Percentiles rank a stretch among this genome's conserved stretches.
Evolutionary conservation across 1,140 invertebrate genomes (phyloP).

Genomic region (Andrena cerasifolii): DNA sequence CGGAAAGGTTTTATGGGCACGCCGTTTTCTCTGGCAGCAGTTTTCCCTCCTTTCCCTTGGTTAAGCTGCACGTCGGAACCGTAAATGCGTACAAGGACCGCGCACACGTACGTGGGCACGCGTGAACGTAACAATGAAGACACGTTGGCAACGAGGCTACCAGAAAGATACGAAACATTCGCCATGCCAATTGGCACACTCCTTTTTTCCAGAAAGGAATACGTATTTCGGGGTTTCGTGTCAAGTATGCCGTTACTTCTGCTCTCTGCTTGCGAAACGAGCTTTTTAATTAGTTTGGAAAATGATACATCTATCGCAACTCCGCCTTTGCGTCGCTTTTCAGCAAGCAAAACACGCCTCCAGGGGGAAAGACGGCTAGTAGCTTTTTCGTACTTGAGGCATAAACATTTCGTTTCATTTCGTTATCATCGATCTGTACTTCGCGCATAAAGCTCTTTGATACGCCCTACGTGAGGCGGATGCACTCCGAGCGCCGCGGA

Average conservation of each 20-base stretch:
- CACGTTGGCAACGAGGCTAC: not conserved
- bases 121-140: not conserved
- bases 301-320: constrained; percentile 21
- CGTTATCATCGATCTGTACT: constrained; percentile 56
- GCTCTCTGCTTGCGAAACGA: not conserved
- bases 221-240: not conserved
- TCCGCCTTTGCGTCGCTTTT: constrained; percentile 30
- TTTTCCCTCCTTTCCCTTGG: constrained; percentile 13
- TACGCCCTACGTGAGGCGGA: constrained; percentile 57
- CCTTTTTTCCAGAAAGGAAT: not conserved
- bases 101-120: not conserved
- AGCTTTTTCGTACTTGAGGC: constrained; percentile 42
- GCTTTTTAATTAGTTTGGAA: constrained; percentile 20
- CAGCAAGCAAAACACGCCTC: constrained; percentile 21
- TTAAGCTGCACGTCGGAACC: constrained; percentile 13
- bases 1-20: constrained; percentile 27
- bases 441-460: constrained; percentile 60
- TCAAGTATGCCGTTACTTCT: not conserved
- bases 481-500: constrained; percentile 31
- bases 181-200: constrained; percentile 27
- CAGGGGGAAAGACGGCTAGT: constrained; percentile 1
- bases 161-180: not conserved
- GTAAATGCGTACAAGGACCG: constrained; percentile 37
- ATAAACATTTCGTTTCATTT: constrained; percentile 67
- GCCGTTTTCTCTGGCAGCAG: constrained; percentile 10